Conservation (phyloP, 2,113 vertebrate species). For the Nerophis ophidion region DNA sequence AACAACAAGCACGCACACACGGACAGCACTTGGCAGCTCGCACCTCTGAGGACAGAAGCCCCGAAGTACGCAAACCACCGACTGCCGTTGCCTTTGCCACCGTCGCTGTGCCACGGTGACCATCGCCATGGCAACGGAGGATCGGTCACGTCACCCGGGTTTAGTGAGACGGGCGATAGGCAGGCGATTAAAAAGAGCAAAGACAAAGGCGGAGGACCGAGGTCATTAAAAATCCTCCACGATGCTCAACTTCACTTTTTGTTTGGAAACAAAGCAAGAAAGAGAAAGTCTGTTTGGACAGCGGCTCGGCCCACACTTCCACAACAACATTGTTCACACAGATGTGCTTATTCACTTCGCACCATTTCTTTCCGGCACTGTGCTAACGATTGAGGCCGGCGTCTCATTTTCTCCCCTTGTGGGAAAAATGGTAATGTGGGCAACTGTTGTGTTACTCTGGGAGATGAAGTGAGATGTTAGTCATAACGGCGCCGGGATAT, state of each 20-base stretch:
- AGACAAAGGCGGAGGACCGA: slow-evolving; percentile 46
- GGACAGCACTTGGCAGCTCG: slow-evolving; percentile 42
- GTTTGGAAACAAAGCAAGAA: slow-evolving; percentile 45
- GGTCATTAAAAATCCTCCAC: slow-evolving; percentile 54
- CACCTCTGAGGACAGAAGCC: slow-evolving; percentile 61
- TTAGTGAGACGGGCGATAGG: slow-evolving; percentile 57
- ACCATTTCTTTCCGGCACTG: neutral
- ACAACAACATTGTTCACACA: neutral
- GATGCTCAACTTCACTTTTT: slow-evolving; percentile 21
- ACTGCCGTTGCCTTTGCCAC: slow-evolving; percentile 34
- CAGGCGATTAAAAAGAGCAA: slow-evolving; percentile 55
- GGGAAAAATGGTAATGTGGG: slow-evolving; percentile 1
- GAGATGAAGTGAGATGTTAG: neutral
- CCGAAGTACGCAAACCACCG: slow-evolving; percentile 41
- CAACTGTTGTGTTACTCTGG: slow-evolving; percentile 6
- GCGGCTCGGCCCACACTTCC: neutral
- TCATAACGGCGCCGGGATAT: neutral
- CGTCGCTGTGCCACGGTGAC: slow-evolving; percentile 82
- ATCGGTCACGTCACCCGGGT: slow-evolving; percentile 84
- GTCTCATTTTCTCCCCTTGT: neutral
- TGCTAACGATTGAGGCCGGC: neutral
- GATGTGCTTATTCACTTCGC: neutral
- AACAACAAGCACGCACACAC: slow-evolving; percentile 19
- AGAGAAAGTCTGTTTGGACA: neutral
- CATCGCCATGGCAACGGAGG: slow-evolving; percentile 95